These are phyloP conservation scores for Epicauta chinensis DNA, from an alignment of 1,140 invertebrate species.

Conservation along the genomic window DNA sequence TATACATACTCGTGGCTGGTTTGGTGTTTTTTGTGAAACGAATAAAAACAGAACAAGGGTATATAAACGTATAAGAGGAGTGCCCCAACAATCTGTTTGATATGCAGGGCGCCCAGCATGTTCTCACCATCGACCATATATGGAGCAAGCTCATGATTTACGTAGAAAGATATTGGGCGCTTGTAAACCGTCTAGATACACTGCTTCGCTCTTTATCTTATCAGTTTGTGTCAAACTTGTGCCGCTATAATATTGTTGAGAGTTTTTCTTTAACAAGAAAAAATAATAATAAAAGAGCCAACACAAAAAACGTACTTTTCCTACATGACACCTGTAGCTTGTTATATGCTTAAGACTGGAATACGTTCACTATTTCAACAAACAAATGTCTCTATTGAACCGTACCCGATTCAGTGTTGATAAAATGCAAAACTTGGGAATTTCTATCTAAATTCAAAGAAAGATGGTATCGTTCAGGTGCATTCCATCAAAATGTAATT, in stretches of 20 bases:
- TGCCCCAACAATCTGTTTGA: conserved; percentile 11
- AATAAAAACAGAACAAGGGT: no score
- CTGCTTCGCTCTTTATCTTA: conserved; percentile 22
- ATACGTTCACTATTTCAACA: conserved; percentile 13
- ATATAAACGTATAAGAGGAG: conserved; percentile 1
- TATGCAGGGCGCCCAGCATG: conserved; percentile 11
- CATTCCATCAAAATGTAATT: no score
- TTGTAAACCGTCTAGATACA: conserved; percentile 25
- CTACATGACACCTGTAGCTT: conserved; percentile 20
- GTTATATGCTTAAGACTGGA: no score
- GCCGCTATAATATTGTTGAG: conserved; percentile 14
- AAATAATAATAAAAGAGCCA: conserved; percentile 22
- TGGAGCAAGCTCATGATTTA: conserved; percentile 30
- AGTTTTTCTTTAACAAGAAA: not conserved
- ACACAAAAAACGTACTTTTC: conserved; percentile 9
- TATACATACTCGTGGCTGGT: no score
- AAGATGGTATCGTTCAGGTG: no score
- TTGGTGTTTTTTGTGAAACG: no score
- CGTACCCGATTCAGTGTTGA: no score
- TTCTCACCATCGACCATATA: conserved; percentile 22
- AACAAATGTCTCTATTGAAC: conserved; percentile 25
- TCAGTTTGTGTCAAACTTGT: conserved; percentile 9
- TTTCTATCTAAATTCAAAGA: no score
- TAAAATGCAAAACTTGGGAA: no score
- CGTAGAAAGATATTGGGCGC: conserved; percentile 28